Base-by-base conservation (phyloP, 2,797 vertebrate genomes). In the Zonotrichia albicollis region DNA sequence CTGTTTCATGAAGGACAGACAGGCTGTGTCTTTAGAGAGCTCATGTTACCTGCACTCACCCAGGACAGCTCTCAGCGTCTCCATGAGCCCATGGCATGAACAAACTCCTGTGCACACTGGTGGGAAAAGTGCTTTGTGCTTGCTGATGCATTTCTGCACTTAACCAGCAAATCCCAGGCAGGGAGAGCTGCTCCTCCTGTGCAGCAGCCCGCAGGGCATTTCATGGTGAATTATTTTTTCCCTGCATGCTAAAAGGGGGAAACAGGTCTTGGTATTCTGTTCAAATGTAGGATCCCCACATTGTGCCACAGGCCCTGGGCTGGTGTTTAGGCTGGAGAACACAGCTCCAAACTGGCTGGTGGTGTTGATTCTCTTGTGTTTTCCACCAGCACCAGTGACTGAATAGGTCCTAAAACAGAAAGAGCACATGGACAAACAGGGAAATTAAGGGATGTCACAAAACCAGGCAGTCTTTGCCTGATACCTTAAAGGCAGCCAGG, bases 221-320 rank as follows among this genome's bases (percentile, higher is more conserved):
- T 65, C 18, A 45, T 26, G 32, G 20, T 7, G 38, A 36, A 45
- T 54, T 32, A 1, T 23, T 48, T 26, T 8, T 13, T 1, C 3
- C 11, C 8, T 3, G 5, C 0, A 0, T 27, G 18, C 21, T 42
- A 43, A 27, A 61, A 65, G 5, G 10, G 25, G 27, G 5, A 40
- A 76, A 68, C 1, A 2, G 29, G 38, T 19, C 14, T 77, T 22
- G 7, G 15, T 40, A 38, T 40, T 13, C 51, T 72, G 8, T 50
- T 86, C 32, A 42, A 53, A 36, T 3, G 29, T 9, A n/a, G 64
- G 43, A 43, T 64, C 30, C 21, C 36, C 43, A 12, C 0, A 1
- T 38, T n/a, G 0, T 0, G 1, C 67, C 64, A 62, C 19, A 36
- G n/a, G 50, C 50, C 50, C 30, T 71, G 45, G 11, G n/a, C n/a